phyloP scores from a whole-genome alignment of 2,888 invertebrate species.

The Dicroscelio sp. region DNA sequence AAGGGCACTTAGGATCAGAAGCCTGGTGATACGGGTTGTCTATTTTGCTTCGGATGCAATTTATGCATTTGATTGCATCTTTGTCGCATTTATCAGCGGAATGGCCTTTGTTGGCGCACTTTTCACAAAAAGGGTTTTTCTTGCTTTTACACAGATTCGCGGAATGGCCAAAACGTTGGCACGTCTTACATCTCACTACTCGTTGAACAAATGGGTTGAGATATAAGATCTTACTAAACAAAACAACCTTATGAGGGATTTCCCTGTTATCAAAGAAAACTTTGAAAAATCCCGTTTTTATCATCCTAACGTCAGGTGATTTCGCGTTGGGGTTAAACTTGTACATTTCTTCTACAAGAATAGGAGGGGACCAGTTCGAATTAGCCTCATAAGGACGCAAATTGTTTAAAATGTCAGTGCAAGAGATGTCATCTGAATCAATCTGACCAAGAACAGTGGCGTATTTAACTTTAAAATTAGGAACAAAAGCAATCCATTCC shows the following conservation, averaged over 20 bases:
- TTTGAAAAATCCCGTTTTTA: background rate
- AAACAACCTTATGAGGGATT: background rate
- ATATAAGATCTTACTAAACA: conserved; percentile 8
- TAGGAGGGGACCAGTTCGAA: background rate
- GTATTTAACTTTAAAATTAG: conserved; percentile 10
- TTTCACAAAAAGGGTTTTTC: background rate
- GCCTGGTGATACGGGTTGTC: background rate
- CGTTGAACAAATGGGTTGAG: conserved; percentile 24
- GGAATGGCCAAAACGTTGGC: conserved; percentile 5
- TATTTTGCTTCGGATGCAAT: background rate
- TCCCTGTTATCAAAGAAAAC: background rate
- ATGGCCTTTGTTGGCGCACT: conserved; percentile 19
- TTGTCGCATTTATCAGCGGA: background rate
- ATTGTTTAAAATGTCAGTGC: background rate
- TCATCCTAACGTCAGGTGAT: background rate
- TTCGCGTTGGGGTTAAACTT: too few species aligned
- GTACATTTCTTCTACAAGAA: background rate
- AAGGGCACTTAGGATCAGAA: background rate
- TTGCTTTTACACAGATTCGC: background rate
- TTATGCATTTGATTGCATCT: background rate
- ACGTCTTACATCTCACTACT: background rate
- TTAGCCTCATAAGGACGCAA: background rate
- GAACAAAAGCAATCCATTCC: conserved; percentile 6
- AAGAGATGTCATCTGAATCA: background rate
- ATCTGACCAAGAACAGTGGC: background rate